A percentile compares a stretch with the other conserved stretches of the same genome.
These are phyloP conservation scores for Neria commutata DNA, from an alignment of 2,888 invertebrate genomes.

Conservation along the genomic window DNA sequence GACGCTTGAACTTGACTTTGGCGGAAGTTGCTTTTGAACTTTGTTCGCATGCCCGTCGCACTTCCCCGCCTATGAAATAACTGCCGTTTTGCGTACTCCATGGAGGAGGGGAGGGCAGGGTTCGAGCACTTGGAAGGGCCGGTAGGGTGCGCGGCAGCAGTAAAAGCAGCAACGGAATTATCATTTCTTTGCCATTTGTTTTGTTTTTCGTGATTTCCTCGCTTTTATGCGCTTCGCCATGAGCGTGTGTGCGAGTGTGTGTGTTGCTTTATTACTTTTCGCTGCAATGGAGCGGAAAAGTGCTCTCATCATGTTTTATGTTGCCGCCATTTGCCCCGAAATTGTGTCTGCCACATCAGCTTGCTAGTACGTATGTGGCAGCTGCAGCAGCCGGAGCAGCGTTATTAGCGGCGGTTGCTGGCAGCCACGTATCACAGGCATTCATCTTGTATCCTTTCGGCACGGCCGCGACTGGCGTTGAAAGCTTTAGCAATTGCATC, in stretches of 20 bases:
- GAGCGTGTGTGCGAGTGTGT: neutral
- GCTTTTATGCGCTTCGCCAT: neutral
- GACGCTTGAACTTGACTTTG: constrained; percentile 27
- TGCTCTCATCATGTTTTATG: constrained; percentile 11
- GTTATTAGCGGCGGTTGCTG: constrained; percentile 1
- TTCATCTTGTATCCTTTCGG: constrained; percentile 1
- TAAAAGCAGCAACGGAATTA: neutral
- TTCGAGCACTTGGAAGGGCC: too few relatives aligned
- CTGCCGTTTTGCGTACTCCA: too few relatives aligned
- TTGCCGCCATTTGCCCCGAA: neutral
- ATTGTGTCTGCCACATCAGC: neutral
- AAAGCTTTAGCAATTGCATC: neutral
- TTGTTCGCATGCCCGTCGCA: too few relatives aligned
- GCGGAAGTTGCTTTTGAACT: constrained; percentile 21
- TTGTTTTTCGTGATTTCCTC: neutral
- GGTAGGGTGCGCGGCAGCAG: too few relatives aligned
- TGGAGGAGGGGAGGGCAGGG: too few relatives aligned
- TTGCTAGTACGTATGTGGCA: neutral
- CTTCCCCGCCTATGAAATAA: too few relatives aligned
- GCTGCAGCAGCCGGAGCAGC: neutral
- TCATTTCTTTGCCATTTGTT: constrained; percentile 3
- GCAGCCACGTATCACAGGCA: constrained; percentile 2
- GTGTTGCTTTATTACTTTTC: constrained; percentile 18
- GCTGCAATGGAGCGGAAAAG: constrained; percentile 26
- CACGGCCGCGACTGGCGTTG: too few relatives aligned